Evolutionary conservation across 2,113 vertebrate species (phyloP).

Genomic region (Muntiacus muntjak): DNA sequence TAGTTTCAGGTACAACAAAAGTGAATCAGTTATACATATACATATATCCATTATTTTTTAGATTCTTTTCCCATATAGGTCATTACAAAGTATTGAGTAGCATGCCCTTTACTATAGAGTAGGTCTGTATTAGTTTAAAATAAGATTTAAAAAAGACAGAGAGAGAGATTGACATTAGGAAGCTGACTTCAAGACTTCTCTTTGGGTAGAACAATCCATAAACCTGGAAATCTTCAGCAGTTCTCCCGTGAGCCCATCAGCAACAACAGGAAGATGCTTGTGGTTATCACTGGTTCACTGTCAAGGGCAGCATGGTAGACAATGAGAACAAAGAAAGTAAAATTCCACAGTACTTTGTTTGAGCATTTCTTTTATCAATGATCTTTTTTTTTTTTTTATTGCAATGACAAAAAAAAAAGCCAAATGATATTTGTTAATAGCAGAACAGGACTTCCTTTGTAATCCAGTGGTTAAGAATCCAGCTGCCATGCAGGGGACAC

Average conservation of each 20-base stretch:
- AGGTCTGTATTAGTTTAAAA: background rate
- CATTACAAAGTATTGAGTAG: no score
- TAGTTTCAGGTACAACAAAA: no score
- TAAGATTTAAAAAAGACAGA: no score
- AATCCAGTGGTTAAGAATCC: no score
- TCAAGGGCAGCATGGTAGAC: background rate
- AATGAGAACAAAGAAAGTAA: background rate
- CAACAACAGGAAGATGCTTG: background rate
- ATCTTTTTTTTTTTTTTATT: background rate
- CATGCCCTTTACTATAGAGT: no score
- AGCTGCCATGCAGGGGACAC: no score
- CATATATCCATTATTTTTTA: no score
- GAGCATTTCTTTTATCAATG: background rate
- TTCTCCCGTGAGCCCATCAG: background rate
- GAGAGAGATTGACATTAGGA: background rate
- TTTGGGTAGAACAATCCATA: no score
- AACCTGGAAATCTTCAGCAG: no score
- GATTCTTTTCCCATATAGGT: no score
- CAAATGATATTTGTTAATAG: background rate
- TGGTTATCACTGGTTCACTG: background rate
- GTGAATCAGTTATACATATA: no score
- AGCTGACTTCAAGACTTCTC: background rate
- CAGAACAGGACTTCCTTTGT: background rate
- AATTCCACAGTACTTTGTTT: background rate
- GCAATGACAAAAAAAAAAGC: background rate